These are phyloP conservation scores for Babylonia areolata DNA, from an alignment of 1,140 invertebrate species.

Conservation along the genomic window DNA sequence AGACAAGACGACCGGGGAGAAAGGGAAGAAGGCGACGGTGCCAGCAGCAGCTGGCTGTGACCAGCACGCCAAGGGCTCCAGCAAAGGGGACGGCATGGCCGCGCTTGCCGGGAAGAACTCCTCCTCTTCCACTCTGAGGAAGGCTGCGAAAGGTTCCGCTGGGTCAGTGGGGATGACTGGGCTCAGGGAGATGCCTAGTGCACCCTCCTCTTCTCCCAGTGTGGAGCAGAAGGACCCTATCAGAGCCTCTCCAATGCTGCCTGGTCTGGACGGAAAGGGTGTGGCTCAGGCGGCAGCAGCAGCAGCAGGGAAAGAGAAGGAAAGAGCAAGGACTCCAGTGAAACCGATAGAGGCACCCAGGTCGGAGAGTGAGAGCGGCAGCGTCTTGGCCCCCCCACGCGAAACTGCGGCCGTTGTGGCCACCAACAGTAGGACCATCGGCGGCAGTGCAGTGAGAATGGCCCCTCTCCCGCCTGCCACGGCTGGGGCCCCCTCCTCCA, in stretches of 20 bases:
- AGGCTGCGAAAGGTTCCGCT: background rate
- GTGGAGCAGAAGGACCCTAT: too few species aligned
- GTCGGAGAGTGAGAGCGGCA: background rate
- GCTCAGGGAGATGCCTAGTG: background rate
- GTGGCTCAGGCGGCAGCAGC: background rate
- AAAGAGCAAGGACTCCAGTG: conserved; percentile 3
- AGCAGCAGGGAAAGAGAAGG: background rate
- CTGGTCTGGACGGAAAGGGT: too few species aligned
- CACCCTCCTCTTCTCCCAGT: too few species aligned
- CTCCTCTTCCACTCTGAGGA: background rate
- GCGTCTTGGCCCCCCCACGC: too few species aligned
- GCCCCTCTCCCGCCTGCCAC: background rate
- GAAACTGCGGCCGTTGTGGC: too few species aligned
- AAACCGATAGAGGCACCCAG: background rate
- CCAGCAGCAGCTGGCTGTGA: background rate
- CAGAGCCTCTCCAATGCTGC: too few species aligned
- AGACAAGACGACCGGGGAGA: conserved; percentile 6
- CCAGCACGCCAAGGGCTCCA: background rate
- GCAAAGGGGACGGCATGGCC: background rate
- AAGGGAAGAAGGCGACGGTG: background rate
- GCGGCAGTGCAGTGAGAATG: too few species aligned
- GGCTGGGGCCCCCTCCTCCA: too few species aligned
- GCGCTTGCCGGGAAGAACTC: background rate
- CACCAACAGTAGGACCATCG: too few species aligned
- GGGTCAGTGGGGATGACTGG: background rate